Percentiles rank a stretch among this genome's conserved stretches.
phyloP scores from a whole-genome alignment of 2,113 vertebrate species.

The Merops nubicus region DNA sequence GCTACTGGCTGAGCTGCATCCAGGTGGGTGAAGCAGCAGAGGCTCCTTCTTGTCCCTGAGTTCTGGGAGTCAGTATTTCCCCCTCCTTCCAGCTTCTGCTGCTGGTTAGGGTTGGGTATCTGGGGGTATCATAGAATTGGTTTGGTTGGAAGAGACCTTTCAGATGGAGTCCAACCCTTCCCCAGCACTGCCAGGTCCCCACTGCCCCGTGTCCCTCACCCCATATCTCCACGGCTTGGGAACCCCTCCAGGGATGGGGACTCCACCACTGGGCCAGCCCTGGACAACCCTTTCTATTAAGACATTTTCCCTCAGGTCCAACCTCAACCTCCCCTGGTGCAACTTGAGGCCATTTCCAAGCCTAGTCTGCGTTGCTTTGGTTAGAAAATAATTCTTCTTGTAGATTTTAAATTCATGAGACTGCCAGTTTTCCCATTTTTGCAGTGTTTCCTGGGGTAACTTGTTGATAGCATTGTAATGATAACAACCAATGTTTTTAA shows the following conservation, averaged over 20 bases:
- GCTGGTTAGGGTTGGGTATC: not conserved
- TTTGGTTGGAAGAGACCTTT: not conserved
- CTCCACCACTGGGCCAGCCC: not conserved
- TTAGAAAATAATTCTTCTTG: not conserved
- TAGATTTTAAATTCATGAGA: not conserved
- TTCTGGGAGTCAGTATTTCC: not conserved
- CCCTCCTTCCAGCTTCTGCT: not conserved
- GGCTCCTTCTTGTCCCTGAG: too few relatives aligned
- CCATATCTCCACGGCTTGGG: not conserved
- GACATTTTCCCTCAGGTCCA: not conserved
- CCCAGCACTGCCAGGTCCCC: not conserved
- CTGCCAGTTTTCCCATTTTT: not conserved
- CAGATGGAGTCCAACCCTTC: not conserved
- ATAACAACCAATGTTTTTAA: not conserved
- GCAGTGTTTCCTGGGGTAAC: not conserved
- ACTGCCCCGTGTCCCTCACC: not conserved
- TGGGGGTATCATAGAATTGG: not conserved
- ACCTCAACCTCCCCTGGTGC: not conserved
- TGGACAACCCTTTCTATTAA: not conserved
- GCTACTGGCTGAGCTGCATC: slow-evolving; percentile 88
- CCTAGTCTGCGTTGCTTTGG: not conserved
- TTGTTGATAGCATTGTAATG: not conserved
- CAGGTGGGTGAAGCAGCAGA: slow-evolving; percentile 74
- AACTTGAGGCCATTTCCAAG: not conserved
- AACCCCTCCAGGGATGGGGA: not conserved